Evolutionary conservation across 1,140 invertebrate species (phyloP).

Genomic region (Capitella teleta): DNA sequence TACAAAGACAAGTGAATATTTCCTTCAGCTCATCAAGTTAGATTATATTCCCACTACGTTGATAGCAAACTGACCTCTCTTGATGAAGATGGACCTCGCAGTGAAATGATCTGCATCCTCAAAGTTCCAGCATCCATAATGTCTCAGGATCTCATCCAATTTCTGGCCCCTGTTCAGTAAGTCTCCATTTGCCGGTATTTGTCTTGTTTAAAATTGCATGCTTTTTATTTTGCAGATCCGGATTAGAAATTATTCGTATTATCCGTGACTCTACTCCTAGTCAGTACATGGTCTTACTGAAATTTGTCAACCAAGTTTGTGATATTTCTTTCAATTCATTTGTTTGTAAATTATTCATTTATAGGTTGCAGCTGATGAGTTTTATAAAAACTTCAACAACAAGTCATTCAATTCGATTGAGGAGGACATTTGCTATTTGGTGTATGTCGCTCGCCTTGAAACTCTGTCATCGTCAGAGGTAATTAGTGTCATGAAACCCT

Average conservation of each 20-base stretch:
- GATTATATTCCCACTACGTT: no score
- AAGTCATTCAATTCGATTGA: conserved; percentile 85
- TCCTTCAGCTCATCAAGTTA: no score
- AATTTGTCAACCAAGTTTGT: background rate
- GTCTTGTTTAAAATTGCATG: background rate
- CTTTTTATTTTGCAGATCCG: conserved; percentile 46
- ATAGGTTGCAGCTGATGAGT: conserved; percentile 71
- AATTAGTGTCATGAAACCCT: no score
- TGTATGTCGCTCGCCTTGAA: conserved; percentile 90
- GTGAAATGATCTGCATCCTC: conserved; percentile 77
- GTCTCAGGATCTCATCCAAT: conserved; percentile 86
- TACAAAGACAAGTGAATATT: no score
- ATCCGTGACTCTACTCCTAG: conserved; percentile 74
- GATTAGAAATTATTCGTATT: conserved; percentile 83
- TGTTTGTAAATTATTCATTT: conserved; percentile 23
- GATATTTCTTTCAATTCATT: background rate
- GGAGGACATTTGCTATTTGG: conserved; percentile 77
- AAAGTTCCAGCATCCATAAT: conserved; percentile 85
- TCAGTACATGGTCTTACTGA: conserved; percentile 79
- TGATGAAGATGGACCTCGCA: conserved; percentile 48
- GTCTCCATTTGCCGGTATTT: background rate
- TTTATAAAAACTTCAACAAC: conserved; percentile 87
- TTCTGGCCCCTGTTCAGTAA: conserved; percentile 74
- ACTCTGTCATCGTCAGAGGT: conserved; percentile 51
- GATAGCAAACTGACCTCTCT: conserved; percentile 50